Evolutionary conservation across 2,888 invertebrate species (phyloP).

Genomic region (Selenia dentaria): DNA sequence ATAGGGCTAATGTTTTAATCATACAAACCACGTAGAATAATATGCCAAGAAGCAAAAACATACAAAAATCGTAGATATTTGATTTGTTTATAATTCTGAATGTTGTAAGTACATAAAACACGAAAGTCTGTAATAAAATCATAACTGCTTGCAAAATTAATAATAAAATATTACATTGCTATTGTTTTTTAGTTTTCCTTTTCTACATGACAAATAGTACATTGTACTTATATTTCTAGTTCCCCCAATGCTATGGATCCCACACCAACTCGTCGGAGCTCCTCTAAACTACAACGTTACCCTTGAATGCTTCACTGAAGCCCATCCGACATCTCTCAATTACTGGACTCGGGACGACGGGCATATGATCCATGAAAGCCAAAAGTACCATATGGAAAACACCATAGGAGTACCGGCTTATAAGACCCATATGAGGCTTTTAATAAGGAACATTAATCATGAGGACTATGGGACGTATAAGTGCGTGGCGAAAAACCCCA

Average conservation of each 20-base stretch:
- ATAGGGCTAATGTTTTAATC: too few relatives aligned
- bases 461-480: slow-evolving; percentile 95
- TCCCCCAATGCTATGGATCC: slow-evolving; percentile 96
- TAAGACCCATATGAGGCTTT: slow-evolving; percentile 94
- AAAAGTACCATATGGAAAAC: slow-evolving; percentile 92
- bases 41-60: too few relatives aligned
- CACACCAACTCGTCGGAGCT: slow-evolving; percentile 94
- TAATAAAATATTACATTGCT: too few relatives aligned
- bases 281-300: slow-evolving; percentile 93
- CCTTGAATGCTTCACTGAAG: slow-evolving; percentile 95
- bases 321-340: slow-evolving; percentile 95
- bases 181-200: too few relatives aligned
- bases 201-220: too few relatives aligned
- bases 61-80: too few relatives aligned
- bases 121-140: too few relatives aligned
- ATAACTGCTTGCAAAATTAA: too few relatives aligned
- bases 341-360: slow-evolving; percentile 96
- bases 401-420: slow-evolving; percentile 88
- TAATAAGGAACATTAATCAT: slow-evolving; percentile 90
- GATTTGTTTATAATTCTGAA: too few relatives aligned
- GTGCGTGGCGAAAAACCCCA: slow-evolving; percentile 95
- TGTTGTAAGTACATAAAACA: too few relatives aligned
- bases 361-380: slow-evolving; percentile 94
- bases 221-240: too few relatives aligned
- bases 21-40: too few relatives aligned